phyloP scores from a whole-genome alignment of 2,113 vertebrate genomes.

The Desmodus rotundus region DNA sequence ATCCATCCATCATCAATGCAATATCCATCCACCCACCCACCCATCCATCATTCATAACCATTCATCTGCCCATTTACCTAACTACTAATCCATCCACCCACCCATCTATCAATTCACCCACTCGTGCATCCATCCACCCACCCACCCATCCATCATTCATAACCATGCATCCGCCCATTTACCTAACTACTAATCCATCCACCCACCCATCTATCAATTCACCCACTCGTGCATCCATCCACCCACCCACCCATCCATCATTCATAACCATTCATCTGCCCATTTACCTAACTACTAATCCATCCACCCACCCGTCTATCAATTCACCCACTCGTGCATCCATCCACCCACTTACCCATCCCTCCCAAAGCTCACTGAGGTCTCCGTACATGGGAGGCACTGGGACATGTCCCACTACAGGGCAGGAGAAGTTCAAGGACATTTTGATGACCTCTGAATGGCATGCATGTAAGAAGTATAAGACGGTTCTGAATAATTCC shows the following conservation, averaged over 20 bases:
- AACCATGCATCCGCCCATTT: too few species aligned
- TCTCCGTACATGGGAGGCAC: too few species aligned
- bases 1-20: too few species aligned
- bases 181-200: too few species aligned
- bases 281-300: too few species aligned
- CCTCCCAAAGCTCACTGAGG: too few species aligned
- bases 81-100: too few species aligned
- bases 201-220: neutral
- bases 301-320: neutral
- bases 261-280: too few species aligned
- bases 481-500: neutral
- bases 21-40: too few species aligned
- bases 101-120: neutral
- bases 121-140: accelerated
- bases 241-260: neutral
- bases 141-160: neutral
- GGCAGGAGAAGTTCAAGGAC: too few species aligned
- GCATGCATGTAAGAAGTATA: accelerated
- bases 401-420: neutral
- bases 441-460: neutral
- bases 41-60: neutral
- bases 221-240: neutral
- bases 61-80: too few species aligned
- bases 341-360: neutral
- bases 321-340: too few species aligned